Conservation (phyloP, 2,888 invertebrate genomes). For the Eilema depressum region DNA sequence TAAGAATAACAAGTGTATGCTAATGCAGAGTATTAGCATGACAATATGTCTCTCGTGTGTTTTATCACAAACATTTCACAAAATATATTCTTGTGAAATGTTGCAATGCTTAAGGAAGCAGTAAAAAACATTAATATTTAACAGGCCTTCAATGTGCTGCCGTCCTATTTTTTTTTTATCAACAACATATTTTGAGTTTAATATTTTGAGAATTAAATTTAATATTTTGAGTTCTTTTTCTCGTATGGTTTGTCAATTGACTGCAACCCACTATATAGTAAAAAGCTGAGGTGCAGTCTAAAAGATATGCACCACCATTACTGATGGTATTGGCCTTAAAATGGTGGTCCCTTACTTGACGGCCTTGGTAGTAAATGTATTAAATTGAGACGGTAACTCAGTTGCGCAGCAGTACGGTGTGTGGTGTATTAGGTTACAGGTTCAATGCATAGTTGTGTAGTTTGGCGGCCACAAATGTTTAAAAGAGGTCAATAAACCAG, state of each 20-base stretch:
- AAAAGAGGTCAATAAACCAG: constrained; percentile 9
- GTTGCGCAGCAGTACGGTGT: background rate
- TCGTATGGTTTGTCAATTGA: too few relatives aligned
- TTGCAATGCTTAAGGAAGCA: background rate
- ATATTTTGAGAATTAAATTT: too few relatives aligned
- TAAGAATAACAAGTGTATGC: constrained; percentile 26
- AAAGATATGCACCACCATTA: too few relatives aligned
- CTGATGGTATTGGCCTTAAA: too few relatives aligned
- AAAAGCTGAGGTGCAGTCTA: too few relatives aligned
- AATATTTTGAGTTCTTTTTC: background rate
- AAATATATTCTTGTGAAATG: background rate
- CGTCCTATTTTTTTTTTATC: background rate
- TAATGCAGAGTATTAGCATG: constrained; percentile 24
- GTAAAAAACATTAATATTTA: background rate
- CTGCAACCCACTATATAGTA: too few relatives aligned
- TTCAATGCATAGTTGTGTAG: background rate
- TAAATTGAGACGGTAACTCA: background rate
- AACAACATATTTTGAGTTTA: background rate
- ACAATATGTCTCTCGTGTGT: constrained; percentile 16
- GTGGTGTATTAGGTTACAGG: background rate
- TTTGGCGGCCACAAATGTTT: background rate
- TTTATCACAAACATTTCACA: background rate
- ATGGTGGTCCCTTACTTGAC: too few relatives aligned
- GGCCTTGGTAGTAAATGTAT: too few relatives aligned
- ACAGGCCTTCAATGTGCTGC: background rate